Evolutionary conservation across 1,140 invertebrate species (phyloP).

Genomic region (Apis cerana): DNA sequence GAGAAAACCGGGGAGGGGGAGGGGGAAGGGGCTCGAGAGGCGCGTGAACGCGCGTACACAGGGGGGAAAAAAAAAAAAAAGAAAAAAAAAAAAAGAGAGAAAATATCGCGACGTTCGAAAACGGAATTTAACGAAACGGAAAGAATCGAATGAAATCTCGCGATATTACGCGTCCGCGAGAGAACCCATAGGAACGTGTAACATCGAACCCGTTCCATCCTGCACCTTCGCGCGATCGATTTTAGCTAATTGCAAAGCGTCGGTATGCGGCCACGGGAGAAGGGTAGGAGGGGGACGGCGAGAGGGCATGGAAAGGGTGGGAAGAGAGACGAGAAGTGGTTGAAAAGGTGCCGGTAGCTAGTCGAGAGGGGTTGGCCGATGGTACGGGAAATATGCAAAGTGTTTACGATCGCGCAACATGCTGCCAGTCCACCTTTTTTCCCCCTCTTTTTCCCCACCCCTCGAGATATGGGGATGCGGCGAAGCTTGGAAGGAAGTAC

Average conservation of each 20-base stretch:
- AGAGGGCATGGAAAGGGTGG: constrained; percentile 27
- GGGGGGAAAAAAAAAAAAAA: too few species aligned
- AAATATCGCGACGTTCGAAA: constrained; percentile 15
- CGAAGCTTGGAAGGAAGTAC: constrained; percentile 46
- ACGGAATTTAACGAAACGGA: constrained; percentile 47
- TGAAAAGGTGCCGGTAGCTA: constrained; percentile 57
- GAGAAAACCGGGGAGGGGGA: too few species aligned
- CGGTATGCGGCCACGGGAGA: constrained; percentile 55
- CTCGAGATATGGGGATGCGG: constrained; percentile 34
- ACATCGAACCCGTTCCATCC: constrained; percentile 54
- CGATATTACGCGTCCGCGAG: constrained; percentile 51
- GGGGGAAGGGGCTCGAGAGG: neutral
- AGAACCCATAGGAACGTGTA: constrained; percentile 35
- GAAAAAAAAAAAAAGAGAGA: constrained; percentile 21
- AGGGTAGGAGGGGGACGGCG: constrained; percentile 34
- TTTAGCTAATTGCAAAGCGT: constrained; percentile 77
- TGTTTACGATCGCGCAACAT: constrained; percentile 79
- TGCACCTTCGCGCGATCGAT: constrained; percentile 76
- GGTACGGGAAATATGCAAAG: constrained; percentile 75
- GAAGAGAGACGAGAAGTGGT: constrained; percentile 35
- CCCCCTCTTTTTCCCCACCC: constrained; percentile 17
- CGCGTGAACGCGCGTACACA: neutral
- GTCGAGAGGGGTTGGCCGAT: constrained; percentile 56
- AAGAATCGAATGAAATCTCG: constrained; percentile 44
- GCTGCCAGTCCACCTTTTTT: constrained; percentile 67